These are phyloP conservation scores for Odontomachus brunneus DNA, from an alignment of 1,140 invertebrate species.

Conservation along the genomic window DNA sequence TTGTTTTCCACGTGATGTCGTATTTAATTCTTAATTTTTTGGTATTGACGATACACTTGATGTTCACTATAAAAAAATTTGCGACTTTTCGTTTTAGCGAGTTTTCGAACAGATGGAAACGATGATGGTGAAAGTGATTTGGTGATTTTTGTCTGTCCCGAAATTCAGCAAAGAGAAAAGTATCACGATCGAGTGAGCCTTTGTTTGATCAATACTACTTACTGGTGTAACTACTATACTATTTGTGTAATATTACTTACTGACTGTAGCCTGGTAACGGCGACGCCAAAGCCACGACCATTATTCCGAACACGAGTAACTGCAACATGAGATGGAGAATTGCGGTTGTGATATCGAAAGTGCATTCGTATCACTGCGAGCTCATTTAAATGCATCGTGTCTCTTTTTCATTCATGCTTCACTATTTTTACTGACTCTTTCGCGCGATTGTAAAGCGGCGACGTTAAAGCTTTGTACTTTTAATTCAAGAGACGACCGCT, in stretches of 20 bases:
- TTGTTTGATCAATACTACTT: conserved; percentile 51
- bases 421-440: conserved; percentile 20
- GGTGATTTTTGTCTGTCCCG: too few relatives aligned
- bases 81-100: too few relatives aligned
- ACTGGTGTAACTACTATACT: too few relatives aligned
- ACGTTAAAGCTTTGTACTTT: conserved; percentile 30
- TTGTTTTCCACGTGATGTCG: neutral
- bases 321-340: conserved; percentile 75
- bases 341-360: conserved; percentile 60
- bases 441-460: neutral
- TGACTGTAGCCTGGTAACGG: conserved; percentile 74
- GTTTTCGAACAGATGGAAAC: too few relatives aligned
- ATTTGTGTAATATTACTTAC: conserved; percentile 75
- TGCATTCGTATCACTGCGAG: neutral
- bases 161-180: too few relatives aligned
- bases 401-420: conserved; percentile 48
- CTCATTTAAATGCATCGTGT: conserved; percentile 57
- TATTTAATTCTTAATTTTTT: neutral
- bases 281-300: conserved; percentile 74
- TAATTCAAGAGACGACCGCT: conserved; percentile 32
- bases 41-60: neutral
- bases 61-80: too few relatives aligned
- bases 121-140: too few relatives aligned
- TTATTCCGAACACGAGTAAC: conserved; percentile 79
- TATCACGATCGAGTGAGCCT: too few relatives aligned